A percentile compares a stretch with the other conserved stretches of the same genome.
Conservation (phyloP, 2,888 invertebrate species). For the Morinoia aosen region DNA sequence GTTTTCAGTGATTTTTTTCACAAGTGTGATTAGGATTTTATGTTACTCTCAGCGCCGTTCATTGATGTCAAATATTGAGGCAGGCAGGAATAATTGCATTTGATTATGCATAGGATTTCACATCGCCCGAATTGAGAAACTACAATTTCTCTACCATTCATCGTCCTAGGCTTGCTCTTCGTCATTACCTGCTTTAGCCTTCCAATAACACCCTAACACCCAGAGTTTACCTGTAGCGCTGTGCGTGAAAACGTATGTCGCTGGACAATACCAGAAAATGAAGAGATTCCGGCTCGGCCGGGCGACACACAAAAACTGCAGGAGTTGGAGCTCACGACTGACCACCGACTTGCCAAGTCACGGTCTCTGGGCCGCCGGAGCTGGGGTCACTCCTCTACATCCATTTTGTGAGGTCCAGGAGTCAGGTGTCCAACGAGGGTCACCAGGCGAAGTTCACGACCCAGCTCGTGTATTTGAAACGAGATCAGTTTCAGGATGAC, state of each 20-base stretch:
- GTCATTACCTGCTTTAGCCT: not conserved
- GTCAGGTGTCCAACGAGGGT: not conserved
- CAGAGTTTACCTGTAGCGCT: not conserved
- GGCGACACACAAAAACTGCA: conserved; percentile 38
- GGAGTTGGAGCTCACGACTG: conserved; percentile 35
- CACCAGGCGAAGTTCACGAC: not conserved
- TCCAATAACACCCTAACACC: no score
- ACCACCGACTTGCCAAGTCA: conserved; percentile 30
- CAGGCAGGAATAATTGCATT: not conserved
- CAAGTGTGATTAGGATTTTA: not conserved
- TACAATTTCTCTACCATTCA: not conserved
- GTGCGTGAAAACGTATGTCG: not conserved
- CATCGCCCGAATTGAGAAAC: not conserved
- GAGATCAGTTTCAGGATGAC: not conserved
- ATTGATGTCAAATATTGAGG: not conserved
- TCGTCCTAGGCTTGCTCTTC: no score
- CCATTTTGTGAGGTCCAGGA: not conserved
- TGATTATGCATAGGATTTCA: not conserved
- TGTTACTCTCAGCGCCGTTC: not conserved
- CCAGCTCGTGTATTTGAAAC: not conserved
- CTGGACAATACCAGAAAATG: not conserved
- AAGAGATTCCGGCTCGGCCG: not conserved
- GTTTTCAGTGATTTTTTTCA: not conserved
- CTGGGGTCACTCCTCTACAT: conserved; percentile 7
- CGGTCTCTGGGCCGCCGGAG: not conserved